Percentiles rank a stretch among this genome's conserved stretches.
These are phyloP conservation scores for Otolemur crassicaudatus DNA, from an alignment of 2,797 vertebrate species.

Conservation along the genomic window DNA sequence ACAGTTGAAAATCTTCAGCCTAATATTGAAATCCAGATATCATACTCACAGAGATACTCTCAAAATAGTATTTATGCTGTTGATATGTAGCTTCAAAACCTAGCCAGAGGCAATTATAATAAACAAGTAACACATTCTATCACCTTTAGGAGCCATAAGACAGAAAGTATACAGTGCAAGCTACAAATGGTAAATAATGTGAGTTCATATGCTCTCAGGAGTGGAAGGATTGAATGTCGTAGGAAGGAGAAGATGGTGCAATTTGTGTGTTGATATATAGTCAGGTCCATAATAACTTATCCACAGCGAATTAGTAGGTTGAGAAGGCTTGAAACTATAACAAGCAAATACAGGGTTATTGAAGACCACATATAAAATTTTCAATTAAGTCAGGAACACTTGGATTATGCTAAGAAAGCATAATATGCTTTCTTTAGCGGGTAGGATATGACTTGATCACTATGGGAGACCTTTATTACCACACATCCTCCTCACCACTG, in stretches of 20 bases:
- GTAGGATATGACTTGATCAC: background rate
- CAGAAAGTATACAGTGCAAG: background rate
- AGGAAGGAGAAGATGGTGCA: conserved; percentile 43
- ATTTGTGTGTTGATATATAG: conserved; percentile 52
- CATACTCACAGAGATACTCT: background rate
- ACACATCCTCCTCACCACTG: too few relatives aligned
- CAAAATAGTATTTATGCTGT: conserved; percentile 37
- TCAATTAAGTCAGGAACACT: background rate
- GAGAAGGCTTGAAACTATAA: conserved; percentile 22
- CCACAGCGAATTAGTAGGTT: conserved; percentile 34
- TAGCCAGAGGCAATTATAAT: conserved; percentile 61
- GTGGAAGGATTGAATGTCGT: conserved; percentile 17
- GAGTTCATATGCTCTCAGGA: background rate
- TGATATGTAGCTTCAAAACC: conserved; percentile 61
- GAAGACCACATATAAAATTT: conserved; percentile 6
- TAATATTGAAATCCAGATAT: conserved; percentile 38
- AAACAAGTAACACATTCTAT: conserved; percentile 61
- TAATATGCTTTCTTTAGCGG: background rate
- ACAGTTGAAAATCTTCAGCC: conserved; percentile 46
- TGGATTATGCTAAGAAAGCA: background rate
- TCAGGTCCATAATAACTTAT: conserved; percentile 51
- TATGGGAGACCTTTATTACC: background rate
- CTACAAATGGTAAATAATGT: conserved; percentile 57
- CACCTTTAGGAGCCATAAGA: conserved; percentile 58
- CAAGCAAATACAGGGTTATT: background rate